Evolutionary conservation across 2,888 invertebrate genomes (phyloP).

Genomic region (Drosophila heteroneura): DNA sequence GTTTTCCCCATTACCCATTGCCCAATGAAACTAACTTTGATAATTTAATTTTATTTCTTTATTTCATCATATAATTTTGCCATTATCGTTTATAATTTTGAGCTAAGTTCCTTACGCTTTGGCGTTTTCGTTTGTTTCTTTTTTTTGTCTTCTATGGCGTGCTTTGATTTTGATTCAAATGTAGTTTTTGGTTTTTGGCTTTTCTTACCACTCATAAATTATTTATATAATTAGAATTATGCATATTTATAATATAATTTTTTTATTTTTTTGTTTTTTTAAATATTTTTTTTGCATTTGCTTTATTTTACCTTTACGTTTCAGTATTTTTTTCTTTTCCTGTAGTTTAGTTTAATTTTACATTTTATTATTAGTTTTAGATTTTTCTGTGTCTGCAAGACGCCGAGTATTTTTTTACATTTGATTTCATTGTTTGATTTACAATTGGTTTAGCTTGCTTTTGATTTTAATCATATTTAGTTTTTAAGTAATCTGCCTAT

Average conservation of each 20-base stretch:
- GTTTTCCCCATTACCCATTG: neutral
- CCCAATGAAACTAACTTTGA: constrained; percentile 6
- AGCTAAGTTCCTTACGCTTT: constrained; percentile 70
- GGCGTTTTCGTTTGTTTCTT: constrained; percentile 46
- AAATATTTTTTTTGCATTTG: constrained; percentile 7
- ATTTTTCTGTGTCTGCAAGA: constrained; percentile 31
- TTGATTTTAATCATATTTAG: constrained; percentile 40
- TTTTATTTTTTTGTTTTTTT: constrained; percentile 25
- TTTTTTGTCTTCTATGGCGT: constrained; percentile 52
- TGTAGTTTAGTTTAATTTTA: constrained; percentile 81
- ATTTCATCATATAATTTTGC: constrained; percentile 76
- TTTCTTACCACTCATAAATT: constrained; percentile 63
- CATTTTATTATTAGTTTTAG: constrained; percentile 60
- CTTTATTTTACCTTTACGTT: constrained; percentile 31
- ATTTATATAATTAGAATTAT: constrained; percentile 66
- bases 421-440: constrained; percentile 61
- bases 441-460: constrained; percentile 50
- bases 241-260: constrained; percentile 54
- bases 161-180: constrained; percentile 65
- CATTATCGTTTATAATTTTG: constrained; percentile 73
- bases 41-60: constrained; percentile 65
- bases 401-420: constrained; percentile 33
- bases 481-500: constrained; percentile 17
- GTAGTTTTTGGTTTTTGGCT: constrained; percentile 34
- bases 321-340: constrained; percentile 54